Percentiles rank a stretch among this genome's conserved stretches.
Conservation (phyloP, 1,140 invertebrate genomes). For the Dryas iulia region DNA sequence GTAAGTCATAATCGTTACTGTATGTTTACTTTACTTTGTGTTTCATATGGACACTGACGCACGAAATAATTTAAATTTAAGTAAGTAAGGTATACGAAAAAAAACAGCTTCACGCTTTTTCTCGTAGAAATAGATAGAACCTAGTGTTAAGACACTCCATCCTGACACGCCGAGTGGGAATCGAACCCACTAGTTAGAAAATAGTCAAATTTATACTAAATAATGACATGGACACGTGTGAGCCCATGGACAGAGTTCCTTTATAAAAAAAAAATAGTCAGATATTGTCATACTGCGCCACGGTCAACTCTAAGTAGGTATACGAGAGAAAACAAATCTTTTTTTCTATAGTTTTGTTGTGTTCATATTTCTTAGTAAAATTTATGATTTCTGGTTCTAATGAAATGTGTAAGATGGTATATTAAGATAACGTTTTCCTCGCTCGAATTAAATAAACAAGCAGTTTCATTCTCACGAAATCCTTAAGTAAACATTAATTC, state of each 20-base stretch:
- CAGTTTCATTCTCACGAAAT: neutral
- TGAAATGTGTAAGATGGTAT: neutral
- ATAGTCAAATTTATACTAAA: no score
- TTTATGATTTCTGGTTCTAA: neutral
- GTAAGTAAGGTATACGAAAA: no score
- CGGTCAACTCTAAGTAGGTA: no score
- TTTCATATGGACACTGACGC: constrained; percentile 34
- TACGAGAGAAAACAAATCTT: constrained; percentile 12
- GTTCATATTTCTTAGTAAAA: neutral
- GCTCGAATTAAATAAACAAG: neutral
- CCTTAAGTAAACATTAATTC: neutral
- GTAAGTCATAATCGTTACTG: constrained; percentile 29
- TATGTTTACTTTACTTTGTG: constrained; percentile 21
- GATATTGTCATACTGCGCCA: no score
- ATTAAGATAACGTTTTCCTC: neutral
- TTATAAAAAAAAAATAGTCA: no score
- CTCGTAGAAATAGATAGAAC: no score
- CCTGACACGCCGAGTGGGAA: no score
- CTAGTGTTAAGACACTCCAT: no score
- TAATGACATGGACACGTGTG: no score
- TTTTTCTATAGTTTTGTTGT: constrained; percentile 15
- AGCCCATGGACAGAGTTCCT: no score
- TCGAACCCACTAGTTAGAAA: no score
- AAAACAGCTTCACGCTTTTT: no score
- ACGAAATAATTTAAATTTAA: constrained; percentile 5